Evolutionary conservation across 2,113 vertebrate species (phyloP).

Genomic region (Rhinogobius similis): DNA sequence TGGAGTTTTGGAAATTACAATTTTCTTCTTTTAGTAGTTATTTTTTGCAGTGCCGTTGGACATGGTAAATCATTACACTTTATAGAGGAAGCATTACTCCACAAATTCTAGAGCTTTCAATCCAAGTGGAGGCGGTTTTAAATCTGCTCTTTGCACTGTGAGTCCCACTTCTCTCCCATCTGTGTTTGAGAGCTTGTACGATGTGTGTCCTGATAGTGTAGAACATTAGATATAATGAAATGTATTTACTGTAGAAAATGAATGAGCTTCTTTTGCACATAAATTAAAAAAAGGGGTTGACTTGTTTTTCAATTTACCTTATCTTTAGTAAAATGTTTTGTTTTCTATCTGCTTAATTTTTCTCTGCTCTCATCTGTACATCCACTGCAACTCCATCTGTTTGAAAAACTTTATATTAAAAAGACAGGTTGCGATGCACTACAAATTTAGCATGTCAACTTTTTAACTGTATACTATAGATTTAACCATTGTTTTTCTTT

Average conservation of each 20-base stretch:
- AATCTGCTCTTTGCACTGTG: background rate
- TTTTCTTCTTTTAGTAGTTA: background rate
- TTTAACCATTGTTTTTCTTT: slow-evolving; percentile 56
- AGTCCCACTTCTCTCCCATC: background rate
- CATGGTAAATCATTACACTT: background rate
- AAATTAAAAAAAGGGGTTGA: slow-evolving; percentile 59
- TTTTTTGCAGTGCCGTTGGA: background rate
- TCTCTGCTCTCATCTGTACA: slow-evolving; percentile 30
- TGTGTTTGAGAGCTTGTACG: slow-evolving; percentile 19
- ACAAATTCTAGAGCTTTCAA: background rate
- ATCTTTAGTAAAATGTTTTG: slow-evolving; percentile 36
- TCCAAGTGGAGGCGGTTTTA: background rate
- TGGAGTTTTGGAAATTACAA: background rate
- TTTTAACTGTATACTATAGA: slow-evolving; percentile 53
- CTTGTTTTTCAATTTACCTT: slow-evolving; percentile 44
- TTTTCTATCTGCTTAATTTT: slow-evolving; percentile 55
- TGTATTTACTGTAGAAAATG: slow-evolving; percentile 68
- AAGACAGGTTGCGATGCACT: slow-evolving; percentile 59
- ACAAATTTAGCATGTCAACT: slow-evolving; percentile 63
- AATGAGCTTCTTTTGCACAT: slow-evolving; percentile 84
- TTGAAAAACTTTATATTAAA: slow-evolving; percentile 39
- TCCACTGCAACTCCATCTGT: slow-evolving; percentile 38
- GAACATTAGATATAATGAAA: slow-evolving; percentile 25
- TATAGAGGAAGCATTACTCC: background rate
- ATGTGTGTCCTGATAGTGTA: slow-evolving; percentile 38